Conservation (phyloP, 2,888 invertebrate genomes). For the Patella depressa region DNA sequence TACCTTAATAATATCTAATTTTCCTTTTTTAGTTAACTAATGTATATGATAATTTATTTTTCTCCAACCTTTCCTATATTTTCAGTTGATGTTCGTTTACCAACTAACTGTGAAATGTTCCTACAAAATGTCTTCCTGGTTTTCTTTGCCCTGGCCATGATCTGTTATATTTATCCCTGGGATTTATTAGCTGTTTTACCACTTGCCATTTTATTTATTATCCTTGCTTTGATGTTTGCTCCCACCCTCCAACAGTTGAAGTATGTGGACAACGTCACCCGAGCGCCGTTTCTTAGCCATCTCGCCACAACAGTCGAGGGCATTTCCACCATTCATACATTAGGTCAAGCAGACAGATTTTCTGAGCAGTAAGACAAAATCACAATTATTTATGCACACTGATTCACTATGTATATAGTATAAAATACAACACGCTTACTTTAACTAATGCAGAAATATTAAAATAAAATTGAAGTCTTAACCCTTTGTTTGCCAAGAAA, state of each 20-base stretch:
- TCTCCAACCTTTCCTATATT: constrained; percentile 16
- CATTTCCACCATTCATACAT: constrained; percentile 76
- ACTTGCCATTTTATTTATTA: constrained; percentile 65
- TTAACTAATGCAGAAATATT: too few relatives aligned
- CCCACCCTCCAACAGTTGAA: constrained; percentile 68
- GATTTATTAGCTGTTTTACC: constrained; percentile 70
- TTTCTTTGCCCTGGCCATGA: constrained; percentile 83
- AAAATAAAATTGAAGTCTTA: too few relatives aligned
- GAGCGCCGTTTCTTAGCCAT: constrained; percentile 76
- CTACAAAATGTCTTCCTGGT: constrained; percentile 79
- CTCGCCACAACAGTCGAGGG: constrained; percentile 76
- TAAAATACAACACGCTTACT: too few relatives aligned
- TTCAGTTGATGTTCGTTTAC: constrained; percentile 71
- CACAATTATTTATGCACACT: neutral
- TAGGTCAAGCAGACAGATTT: constrained; percentile 74
- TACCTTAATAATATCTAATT: neutral
- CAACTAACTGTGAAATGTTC: constrained; percentile 75
- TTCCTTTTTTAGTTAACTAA: too few relatives aligned
- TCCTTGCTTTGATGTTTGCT: constrained; percentile 70
- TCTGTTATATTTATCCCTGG: constrained; percentile 85
- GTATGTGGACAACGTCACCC: constrained; percentile 74
- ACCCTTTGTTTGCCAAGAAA: too few relatives aligned
- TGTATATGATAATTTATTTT: neutral
- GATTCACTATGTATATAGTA: too few relatives aligned
- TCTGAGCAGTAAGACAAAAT: constrained; percentile 48